Evolutionary conservation across 2,888 invertebrate genomes (phyloP).

Genomic region (Pammene aurita): DNA sequence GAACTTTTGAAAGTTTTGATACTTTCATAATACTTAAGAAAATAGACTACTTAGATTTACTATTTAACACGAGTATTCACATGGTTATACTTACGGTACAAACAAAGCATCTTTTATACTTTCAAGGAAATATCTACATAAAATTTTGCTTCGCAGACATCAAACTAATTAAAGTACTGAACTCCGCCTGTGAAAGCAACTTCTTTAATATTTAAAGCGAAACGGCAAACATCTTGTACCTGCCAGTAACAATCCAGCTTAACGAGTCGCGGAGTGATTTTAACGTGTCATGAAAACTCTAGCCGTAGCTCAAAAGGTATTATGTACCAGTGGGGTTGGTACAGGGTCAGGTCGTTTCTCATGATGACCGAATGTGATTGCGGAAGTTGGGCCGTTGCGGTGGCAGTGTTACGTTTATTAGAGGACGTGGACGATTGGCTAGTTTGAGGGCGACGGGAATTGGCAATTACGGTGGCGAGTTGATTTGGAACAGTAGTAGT

Average conservation of each 20-base stretch:
- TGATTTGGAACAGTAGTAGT: background rate
- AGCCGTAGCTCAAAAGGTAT: constrained; percentile 36
- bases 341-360: background rate
- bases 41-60: too few species aligned
- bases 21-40: too few species aligned
- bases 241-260: constrained; percentile 55
- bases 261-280: constrained; percentile 55
- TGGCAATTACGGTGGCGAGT: constrained; percentile 37
- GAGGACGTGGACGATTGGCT: constrained; percentile 55
- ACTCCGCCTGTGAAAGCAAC: constrained; percentile 4
- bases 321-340: constrained; percentile 46
- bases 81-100: too few species aligned
- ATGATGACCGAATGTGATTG: constrained; percentile 43
- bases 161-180: too few species aligned
- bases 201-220: constrained; percentile 28
- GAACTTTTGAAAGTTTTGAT: too few species aligned
- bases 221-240: constrained; percentile 22
- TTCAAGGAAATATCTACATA: too few species aligned
- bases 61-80: too few species aligned
- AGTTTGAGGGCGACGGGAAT: constrained; percentile 50
- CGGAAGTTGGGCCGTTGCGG: constrained; percentile 55
- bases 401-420: constrained; percentile 60
- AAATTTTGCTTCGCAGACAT: too few species aligned
- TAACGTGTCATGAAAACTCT: constrained; percentile 52
- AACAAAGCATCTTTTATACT: too few species aligned